A percentile compares a stretch with the other conserved stretches of the same genome.
These are phyloP conservation scores for Gallinago paraguaiae DNA, from an alignment of 2,113 vertebrate species.

Conservation along the genomic window DNA sequence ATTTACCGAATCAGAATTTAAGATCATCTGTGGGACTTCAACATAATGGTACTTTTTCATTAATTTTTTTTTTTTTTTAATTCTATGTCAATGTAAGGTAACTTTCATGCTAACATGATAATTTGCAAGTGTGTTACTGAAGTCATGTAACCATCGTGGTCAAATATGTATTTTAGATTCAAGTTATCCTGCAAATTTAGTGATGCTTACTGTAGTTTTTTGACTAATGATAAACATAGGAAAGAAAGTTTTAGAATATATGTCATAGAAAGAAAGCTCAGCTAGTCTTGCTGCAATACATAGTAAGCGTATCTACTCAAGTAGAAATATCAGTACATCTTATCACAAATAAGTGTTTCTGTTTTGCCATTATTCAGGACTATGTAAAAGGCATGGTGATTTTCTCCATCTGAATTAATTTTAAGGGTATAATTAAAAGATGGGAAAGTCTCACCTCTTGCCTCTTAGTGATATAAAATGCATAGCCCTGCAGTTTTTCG, in stretches of 20 bases:
- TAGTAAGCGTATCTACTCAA: not conserved
- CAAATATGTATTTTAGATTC: not conserved
- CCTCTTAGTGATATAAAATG: not conserved
- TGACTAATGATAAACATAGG: not conserved
- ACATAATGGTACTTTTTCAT: not conserved
- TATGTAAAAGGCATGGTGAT: not conserved
- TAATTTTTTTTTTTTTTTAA: not conserved
- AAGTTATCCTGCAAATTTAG: not conserved
- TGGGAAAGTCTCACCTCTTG: not conserved
- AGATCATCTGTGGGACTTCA: not conserved
- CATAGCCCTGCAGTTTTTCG: not conserved
- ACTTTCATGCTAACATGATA: not conserved
- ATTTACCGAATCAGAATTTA: not conserved
- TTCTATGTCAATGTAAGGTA: not conserved
- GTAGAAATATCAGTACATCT: not conserved
- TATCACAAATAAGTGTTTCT: not conserved
- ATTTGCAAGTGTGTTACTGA: not conserved
- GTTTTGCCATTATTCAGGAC: not conserved
- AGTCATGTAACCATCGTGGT: accelerated
- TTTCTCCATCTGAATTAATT: not conserved
- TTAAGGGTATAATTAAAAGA: not conserved
- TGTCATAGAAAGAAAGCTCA: not conserved
- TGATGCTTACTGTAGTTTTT: not conserved
- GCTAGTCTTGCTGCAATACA: not conserved
- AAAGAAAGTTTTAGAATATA: not conserved